Evolutionary conservation across 2,113 vertebrate genomes (phyloP), one percentile per base, ranked within the genome.

Genomic region (Pogonocichla stellata): DNA sequence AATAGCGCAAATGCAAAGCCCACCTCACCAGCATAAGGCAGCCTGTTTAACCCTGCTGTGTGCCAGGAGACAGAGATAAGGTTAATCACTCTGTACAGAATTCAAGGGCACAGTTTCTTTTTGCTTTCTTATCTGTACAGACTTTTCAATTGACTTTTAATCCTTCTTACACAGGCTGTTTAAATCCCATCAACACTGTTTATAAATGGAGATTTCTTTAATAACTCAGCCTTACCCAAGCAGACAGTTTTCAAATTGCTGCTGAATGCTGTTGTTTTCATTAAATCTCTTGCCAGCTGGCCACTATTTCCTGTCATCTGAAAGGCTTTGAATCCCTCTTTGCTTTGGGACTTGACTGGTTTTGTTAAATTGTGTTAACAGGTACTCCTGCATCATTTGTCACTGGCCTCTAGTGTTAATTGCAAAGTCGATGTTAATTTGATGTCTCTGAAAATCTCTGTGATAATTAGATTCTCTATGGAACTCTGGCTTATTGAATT

Each of bases 121-220:
- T 70, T 79, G 82, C 58, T 73, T 85, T 86, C 80, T 88, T 91
- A 95, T 95, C 90, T 90, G 14, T 80, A 80, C 67, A 60, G 87
- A 62, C 71, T 83, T 93, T 90, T 91, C 83, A 85, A 65, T 77
- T 95, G 70, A 81, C 74, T 95, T 86, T 67, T 90, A 95, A 90
- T 95, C 74, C 78, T 89, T 85, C 51, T 80, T 78, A 78, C 38
- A 86, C 8, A 36, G 71, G 22, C 42, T 88, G 67, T 73, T 93
- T 88, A 92, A 94, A 94, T 93, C 88, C 79, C 58, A 85, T 95
- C 85, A 70, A 62, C 33, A 19, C 58, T 75, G 73, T 87, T 94
- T 90, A 82, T 95, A 85, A 95, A 87, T 53, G 47, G 50, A 73
- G 62, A 48, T 93, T 95, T 88, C 72, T 62, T 80, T 61, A 92